Base-by-base conservation (phyloP, 2,888 invertebrate genomes). In the Crepidodera aurea region DNA sequence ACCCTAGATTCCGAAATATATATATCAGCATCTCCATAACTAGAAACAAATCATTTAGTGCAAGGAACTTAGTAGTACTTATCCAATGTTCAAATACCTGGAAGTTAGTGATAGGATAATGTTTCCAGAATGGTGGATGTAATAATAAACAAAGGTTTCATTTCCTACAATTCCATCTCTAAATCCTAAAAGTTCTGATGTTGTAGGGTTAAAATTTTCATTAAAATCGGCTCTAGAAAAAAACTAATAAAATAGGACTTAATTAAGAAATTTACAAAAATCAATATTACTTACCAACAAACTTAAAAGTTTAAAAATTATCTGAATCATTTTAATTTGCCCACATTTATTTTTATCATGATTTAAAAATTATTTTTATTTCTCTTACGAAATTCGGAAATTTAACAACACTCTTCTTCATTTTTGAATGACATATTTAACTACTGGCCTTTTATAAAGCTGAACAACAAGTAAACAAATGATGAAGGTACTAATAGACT, bases 11-110 rank as follows among this genome's bases (percentile, higher is more conserved):
- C 67, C 7, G 71, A 71, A 16, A 71, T 54, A 53, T 71, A 71
- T 13, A 71, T 22, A 60, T 71, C 71, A 7, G 68, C 68, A 66
- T 71, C 71, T 7, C 71, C 71, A 22, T 60, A 15, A 19, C 71
- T 71, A 18, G 1, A 55, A 55, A n/a, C 2, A 42, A 18, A 18
- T 19, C 1, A 18, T n/a, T 44, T 18, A 34, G n/a, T 29, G 4
- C 10, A 10, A 19, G 7, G 8, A 37, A 39, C 22, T 39, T 19
- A 16, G 19, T 15, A 25, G 8, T 39, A 39, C 6, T 3, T 12
- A 34, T 25, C 22, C 8, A 54, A 1, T 40, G 18, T 42, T 32
- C 29, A 15, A 18, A 10, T 44, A 37, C 56, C 56, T 46, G n/a
- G 46, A 22, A 6, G 19, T 56, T 13, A 56, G 15, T 27, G 46